Conservation (phyloP, 2,888 invertebrate species). For the Xylota segnis region DNA sequence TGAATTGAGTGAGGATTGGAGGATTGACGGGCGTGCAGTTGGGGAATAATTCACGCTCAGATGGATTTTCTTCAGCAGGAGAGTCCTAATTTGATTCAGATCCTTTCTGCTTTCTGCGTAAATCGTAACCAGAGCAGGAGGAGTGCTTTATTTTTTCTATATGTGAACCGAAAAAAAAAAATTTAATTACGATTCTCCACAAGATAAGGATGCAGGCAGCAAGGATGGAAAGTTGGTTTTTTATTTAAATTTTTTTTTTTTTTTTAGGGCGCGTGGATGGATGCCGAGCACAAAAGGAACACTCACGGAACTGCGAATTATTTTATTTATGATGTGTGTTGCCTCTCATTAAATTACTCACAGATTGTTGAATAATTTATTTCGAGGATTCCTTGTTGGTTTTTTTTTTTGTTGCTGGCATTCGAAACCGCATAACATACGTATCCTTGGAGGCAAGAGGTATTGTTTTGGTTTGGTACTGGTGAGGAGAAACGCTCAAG, state of each 20-base stretch:
- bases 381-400: slow-evolving; percentile 46
- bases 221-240: slow-evolving; percentile 6
- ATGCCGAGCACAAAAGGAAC: slow-evolving; percentile 66
- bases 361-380: slow-evolving; percentile 78
- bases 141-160: not conserved
- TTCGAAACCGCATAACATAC: slow-evolving; percentile 63
- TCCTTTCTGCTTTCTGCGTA: slow-evolving; percentile 71
- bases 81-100: slow-evolving; percentile 68
- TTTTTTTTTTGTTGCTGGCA: slow-evolving; percentile 34
- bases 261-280: slow-evolving; percentile 40
- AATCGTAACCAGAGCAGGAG: slow-evolving; percentile 37
- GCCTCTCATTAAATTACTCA: slow-evolving; percentile 78
- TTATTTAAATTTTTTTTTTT: not conserved
- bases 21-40: slow-evolving; percentile 26
- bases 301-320: slow-evolving; percentile 71
- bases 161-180: slow-evolving; percentile 19
- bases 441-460: slow-evolving; percentile 27
- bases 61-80: slow-evolving; percentile 57
- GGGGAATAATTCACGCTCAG: slow-evolving; percentile 69
- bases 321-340: slow-evolving; percentile 78
- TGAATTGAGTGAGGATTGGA: slow-evolving; percentile 34
- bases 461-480: slow-evolving; percentile 45
- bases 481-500: slow-evolving; percentile 39
- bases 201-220: slow-evolving; percentile 68
- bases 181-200: slow-evolving; percentile 72